phyloP scores from a whole-genome alignment of 2,113 vertebrate genomes.

The Zootoca vivipara region DNA sequence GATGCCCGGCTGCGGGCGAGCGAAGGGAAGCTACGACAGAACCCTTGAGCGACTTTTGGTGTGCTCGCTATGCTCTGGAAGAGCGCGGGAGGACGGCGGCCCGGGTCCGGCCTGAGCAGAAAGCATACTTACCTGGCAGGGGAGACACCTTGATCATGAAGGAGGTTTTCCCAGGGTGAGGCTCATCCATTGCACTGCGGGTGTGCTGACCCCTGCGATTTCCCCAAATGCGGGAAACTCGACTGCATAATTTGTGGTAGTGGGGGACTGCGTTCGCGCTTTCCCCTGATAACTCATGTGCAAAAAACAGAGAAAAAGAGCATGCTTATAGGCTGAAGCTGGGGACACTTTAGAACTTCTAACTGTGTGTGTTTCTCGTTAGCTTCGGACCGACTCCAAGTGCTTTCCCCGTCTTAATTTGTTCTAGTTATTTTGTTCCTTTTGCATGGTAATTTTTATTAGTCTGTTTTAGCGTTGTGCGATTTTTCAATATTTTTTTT shows the following conservation, averaged over 20 bases:
- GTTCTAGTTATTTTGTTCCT: too few species aligned
- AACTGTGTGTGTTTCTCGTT: too few species aligned
- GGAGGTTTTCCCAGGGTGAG: conserved; percentile 22
- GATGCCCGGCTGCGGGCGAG: background rate
- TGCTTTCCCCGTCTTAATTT: too few species aligned
- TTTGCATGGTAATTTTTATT: too few species aligned
- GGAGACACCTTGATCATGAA: conserved; percentile 28
- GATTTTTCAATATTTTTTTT: too few species aligned
- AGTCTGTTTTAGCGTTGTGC: too few species aligned
- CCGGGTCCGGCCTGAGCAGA: fast-evolving
- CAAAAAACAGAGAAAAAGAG: fast-evolving
- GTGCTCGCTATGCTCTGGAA: background rate
- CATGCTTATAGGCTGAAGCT: too few species aligned
- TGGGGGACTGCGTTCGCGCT: conserved; percentile 55
- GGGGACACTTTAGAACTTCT: too few species aligned
- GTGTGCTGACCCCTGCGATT: conserved; percentile 46
- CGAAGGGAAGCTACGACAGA: fast-evolving
- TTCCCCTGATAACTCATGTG: background rate
- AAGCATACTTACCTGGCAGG: conserved; percentile 27
- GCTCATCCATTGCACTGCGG: conserved; percentile 1
- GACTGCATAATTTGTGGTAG: conserved; percentile 58
- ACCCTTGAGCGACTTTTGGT: fast-evolving
- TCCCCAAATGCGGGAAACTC: conserved; percentile 47
- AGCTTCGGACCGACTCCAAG: fast-evolving
- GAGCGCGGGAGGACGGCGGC: background rate